Base-by-base conservation (phyloP, 1,140 invertebrate genomes). In the Grapholita molesta region DNA sequence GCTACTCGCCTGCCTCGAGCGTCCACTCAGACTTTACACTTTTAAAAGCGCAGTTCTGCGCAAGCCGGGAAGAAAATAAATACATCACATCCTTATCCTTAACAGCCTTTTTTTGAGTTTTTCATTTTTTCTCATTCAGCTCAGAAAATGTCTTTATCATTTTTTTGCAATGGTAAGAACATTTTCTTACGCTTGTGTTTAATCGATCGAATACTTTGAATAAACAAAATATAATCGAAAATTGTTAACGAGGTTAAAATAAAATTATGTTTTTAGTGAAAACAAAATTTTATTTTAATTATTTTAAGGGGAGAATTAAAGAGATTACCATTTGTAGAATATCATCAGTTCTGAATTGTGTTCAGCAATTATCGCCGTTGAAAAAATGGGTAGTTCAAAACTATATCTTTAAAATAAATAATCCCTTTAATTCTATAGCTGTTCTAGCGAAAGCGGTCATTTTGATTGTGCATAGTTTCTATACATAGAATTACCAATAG, bases 21-120 rank as follows among this genome's bases (percentile, higher is more conserved):
- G n/a, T n/a, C n/a, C n/a, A n/a, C n/a, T n/a, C n/a, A n/a, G n/a
- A n/a, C n/a, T n/a, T n/a, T n/a, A n/a, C n/a, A n/a, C 7, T 30
- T 7, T 4, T 30, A 30, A 30, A 48, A 9, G 42, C 42, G 42
- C 21, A 48, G 82, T 87, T 85, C 83, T 78, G 78, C 77, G 84
- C 84, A 71, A 71, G 84, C 83, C 87, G 84, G 78, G 76, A 72
- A 72, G 69, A 76, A 73, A 72, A 80, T 78, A 74, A 77, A 82
- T 83, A 86, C 68, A 86, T 88, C 86, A 88, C 85, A 88, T 79
- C 83, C 76, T 72, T 77, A 80, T 81, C 66, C 64, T 79, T 82
- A 84, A 86, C 84, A 86, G 86, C 85, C 88, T 84, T 87, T 83
- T 86, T 84, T 80, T 81, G 74, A 78, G 72, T 82, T 80, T 80